These are phyloP conservation scores for Sminthurinus aureus DNA, from an alignment of 2,888 invertebrate species.

Conservation along the genomic window DNA sequence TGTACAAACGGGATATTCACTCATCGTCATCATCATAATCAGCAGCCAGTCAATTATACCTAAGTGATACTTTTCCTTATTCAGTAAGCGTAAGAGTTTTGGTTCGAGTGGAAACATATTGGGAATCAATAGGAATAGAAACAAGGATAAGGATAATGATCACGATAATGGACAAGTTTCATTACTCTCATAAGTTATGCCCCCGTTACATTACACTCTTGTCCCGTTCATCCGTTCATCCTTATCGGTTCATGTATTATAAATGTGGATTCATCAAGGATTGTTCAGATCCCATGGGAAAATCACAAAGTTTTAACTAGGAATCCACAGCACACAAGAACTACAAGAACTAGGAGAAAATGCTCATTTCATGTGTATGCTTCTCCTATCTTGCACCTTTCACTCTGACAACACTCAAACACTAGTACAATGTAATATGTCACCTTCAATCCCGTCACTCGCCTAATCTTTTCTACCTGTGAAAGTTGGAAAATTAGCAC, in stretches of 20 bases:
- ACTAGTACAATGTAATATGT: no score
- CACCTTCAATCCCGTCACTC: not conserved
- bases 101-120: no score
- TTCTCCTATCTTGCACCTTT: constrained; percentile 12
- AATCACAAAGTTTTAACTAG: not conserved
- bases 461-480: not conserved
- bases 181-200: no score
- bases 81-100: no score
- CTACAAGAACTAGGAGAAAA: constrained; percentile 28
- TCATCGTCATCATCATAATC: no score
- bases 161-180: constrained; percentile 58
- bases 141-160: constrained; percentile 58
- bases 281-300: constrained; percentile 48
- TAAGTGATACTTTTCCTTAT: no score
- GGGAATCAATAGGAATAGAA: constrained; percentile 49
- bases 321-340: not conserved
- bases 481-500: constrained; percentile 44
- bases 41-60: not conserved
- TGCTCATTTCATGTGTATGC: constrained; percentile 29
- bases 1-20: not conserved
- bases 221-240: constrained; percentile 45
- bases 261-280: constrained; percentile 56
- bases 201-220: no score
- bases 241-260: constrained; percentile 55
- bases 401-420: no score